Percentiles rank a stretch among this genome's conserved stretches.
Evolutionary conservation across 2,888 invertebrate species (phyloP).

Genomic region (Tineola bisselliella): DNA sequence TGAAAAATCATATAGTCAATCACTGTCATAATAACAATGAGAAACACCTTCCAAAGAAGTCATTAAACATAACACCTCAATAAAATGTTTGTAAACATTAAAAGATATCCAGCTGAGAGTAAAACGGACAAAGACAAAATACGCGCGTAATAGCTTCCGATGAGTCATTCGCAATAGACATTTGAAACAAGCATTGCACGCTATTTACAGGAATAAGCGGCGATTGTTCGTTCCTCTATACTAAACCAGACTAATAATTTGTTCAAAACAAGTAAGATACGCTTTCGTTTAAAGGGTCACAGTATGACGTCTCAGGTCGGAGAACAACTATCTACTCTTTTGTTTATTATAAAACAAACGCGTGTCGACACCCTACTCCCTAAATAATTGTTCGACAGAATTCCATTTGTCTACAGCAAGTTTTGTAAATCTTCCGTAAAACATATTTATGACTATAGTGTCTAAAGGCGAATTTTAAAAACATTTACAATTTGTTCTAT

Average conservation of each 20-base stretch:
- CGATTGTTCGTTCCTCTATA: conserved; percentile 51
- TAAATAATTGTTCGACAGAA: background rate
- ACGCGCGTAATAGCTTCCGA: conserved; percentile 47
- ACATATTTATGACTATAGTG: background rate
- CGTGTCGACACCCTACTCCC: conserved; percentile 53
- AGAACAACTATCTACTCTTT: conserved; percentile 32
- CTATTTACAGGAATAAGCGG: conserved; percentile 57
- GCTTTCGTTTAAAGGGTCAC: conserved; percentile 48
- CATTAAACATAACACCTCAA: conserved; percentile 60
- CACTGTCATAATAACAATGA: conserved; percentile 46
- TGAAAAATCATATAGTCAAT: conserved; percentile 28
- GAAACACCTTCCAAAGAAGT: conserved; percentile 54
- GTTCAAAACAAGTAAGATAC: conserved; percentile 52
- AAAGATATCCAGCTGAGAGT: conserved; percentile 56
- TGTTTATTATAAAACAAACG: conserved; percentile 59
- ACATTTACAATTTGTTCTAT: background rate
- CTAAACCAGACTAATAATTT: conserved; percentile 66
- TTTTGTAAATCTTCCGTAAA: conserved; percentile 1
- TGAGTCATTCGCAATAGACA: conserved; percentile 40
- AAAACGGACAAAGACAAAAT: conserved; percentile 46
- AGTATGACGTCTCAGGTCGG: conserved; percentile 49
- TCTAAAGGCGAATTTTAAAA: background rate
- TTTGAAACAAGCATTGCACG: conserved; percentile 20
- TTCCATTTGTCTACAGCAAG: background rate
- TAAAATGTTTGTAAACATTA: conserved; percentile 67